Evolutionary conservation across 2,888 invertebrate species (phyloP).

Genomic region (Matsumyia berberina): DNA sequence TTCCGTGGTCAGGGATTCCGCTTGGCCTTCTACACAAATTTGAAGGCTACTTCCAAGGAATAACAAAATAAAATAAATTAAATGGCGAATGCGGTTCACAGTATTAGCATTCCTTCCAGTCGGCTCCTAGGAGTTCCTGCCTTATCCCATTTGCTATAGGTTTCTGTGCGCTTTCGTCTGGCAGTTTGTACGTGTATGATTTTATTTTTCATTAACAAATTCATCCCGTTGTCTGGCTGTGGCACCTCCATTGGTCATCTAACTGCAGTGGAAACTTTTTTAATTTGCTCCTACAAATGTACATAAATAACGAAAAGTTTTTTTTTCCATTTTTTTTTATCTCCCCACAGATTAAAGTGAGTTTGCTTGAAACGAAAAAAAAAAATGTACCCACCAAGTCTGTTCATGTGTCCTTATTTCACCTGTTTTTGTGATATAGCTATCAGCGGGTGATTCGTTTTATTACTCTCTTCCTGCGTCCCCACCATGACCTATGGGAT

Average conservation of each 20-base stretch:
- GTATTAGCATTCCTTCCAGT: constrained; percentile 63
- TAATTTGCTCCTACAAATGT: constrained; percentile 67
- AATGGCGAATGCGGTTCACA: constrained; percentile 65
- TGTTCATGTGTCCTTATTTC: constrained; percentile 59
- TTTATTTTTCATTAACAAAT: constrained; percentile 73
- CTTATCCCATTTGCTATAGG: constrained; percentile 16
- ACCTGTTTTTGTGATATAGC: constrained; percentile 48
- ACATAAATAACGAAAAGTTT: constrained; percentile 67
- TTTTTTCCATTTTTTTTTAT: constrained; percentile 37
- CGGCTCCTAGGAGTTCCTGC: background rate
- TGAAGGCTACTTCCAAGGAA: constrained; percentile 33
- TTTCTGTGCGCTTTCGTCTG: background rate
- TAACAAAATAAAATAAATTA: constrained; percentile 65
- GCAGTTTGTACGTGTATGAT: constrained; percentile 26
- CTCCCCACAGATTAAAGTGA: constrained; percentile 60
- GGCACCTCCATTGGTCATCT: constrained; percentile 71
- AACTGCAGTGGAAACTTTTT: constrained; percentile 72
- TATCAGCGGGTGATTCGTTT: constrained; percentile 61
- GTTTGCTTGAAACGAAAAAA: constrained; percentile 42
- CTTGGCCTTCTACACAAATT: constrained; percentile 50
- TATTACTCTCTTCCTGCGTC: constrained; percentile 13
- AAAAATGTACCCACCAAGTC: constrained; percentile 31
- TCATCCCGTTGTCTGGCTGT: constrained; percentile 68
- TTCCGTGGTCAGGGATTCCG: constrained; percentile 58
- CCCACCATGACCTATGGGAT: constrained; percentile 57